A percentile compares a stretch with the other conserved stretches of the same genome.
Evolutionary conservation across 2,797 vertebrate genomes (phyloP).

Genomic region (Manis javanica): DNA sequence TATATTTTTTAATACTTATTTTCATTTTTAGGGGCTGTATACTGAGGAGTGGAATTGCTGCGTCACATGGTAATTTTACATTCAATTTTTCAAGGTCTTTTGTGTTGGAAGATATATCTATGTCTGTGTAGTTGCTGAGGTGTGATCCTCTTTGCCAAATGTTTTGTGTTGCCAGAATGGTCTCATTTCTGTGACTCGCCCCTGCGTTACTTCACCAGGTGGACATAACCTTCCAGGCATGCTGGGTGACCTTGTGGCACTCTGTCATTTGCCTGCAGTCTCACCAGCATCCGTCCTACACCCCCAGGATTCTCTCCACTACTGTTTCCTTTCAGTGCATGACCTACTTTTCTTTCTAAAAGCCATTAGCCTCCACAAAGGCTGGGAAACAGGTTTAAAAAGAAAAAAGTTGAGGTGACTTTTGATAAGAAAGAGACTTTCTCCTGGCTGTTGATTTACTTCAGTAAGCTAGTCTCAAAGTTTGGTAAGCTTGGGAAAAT

Average conservation of each 20-base stretch:
- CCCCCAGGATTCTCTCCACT: not conserved
- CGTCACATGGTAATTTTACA: not conserved
- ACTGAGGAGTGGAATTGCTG: not conserved
- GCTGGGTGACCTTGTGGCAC: not conserved
- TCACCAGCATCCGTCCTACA: not conserved
- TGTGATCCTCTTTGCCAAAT: not conserved
- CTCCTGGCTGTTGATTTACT: not conserved
- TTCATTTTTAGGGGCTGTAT: not conserved
- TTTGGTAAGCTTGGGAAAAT: not conserved
- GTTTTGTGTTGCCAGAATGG: not conserved
- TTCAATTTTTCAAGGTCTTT: not conserved
- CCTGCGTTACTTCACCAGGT: not conserved
- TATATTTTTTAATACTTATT: not conserved
- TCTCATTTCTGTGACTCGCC: not conserved
- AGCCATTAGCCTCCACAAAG: not conserved
- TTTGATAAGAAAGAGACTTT: slow-evolving; percentile 21
- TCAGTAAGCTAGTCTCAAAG: not conserved
- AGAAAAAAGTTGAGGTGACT: not conserved
- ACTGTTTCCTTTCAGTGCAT: not conserved
- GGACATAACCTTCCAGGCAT: not conserved
- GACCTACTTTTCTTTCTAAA: slow-evolving; percentile 41
- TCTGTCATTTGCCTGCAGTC: not conserved
- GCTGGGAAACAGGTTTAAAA: not conserved
- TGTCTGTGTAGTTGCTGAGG: not conserved
- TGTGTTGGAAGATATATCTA: not conserved